A percentile compares a stretch with the other conserved stretches of the same genome.
These are phyloP conservation scores for Pseudomyrmex gracilis DNA, from an alignment of 1,140 invertebrate species.

Conservation along the genomic window DNA sequence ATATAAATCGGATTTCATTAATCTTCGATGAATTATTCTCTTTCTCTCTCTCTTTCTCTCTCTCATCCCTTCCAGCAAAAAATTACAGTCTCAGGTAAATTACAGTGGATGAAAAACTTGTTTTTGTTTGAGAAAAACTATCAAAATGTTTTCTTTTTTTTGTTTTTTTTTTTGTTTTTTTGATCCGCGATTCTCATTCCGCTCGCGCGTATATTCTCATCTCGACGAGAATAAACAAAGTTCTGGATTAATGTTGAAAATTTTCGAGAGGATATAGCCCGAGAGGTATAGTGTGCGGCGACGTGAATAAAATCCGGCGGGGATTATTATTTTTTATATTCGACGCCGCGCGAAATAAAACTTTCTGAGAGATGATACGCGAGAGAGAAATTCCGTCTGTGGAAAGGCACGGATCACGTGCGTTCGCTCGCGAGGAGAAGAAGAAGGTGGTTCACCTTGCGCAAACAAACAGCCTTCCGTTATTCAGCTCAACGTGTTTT, in stretches of 20 bases:
- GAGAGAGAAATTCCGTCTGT: constrained; percentile 69
- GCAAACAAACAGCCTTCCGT: constrained; percentile 73
- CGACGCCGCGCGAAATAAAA: constrained; percentile 7
- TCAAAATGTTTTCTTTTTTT: constrained; percentile 2
- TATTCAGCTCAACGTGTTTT: constrained; percentile 62
- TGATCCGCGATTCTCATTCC: neutral
- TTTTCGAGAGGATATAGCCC: neutral
- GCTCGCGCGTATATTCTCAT: neutral
- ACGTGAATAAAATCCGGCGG: constrained; percentile 11
- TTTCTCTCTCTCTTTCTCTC: too few species aligned
- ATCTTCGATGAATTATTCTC: neutral
- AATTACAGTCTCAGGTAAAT: neutral
- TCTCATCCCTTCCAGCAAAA: neutral
- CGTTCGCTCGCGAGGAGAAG: constrained; percentile 46
- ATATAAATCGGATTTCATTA: neutral
- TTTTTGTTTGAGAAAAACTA: too few species aligned
- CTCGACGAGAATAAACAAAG: neutral
- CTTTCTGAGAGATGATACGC: constrained; percentile 44
- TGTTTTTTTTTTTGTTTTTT: neutral
- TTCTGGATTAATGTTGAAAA: neutral
- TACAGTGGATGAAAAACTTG: too few species aligned
- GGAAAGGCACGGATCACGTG: constrained; percentile 35
- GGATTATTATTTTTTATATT: constrained; percentile 22
- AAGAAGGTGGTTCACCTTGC: constrained; percentile 77
- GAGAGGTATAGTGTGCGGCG: neutral